Base-by-base conservation (phyloP, 2,888 invertebrate genomes). In the Zygothrica quintamaculata region DNA sequence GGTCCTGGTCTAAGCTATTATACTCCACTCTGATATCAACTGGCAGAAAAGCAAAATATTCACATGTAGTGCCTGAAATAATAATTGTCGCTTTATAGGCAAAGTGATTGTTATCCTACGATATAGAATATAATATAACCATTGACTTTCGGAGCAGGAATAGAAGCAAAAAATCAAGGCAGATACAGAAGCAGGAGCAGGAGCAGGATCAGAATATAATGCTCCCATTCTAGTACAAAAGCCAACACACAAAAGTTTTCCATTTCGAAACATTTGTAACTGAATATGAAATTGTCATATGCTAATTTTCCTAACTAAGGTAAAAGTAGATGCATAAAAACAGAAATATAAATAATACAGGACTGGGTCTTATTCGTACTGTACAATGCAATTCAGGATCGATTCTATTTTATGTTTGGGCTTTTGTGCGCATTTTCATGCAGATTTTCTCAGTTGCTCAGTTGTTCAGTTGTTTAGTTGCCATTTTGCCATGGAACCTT, bases 381-480 rank as follows among this genome's bases (percentile, higher is more conserved):
- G 39, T 16, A 40, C 40, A 62, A 52, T 29, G 29, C n/a, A 5
- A 43, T 37, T 52, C 13, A 1, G 50, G 43, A 26, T 62, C 50
- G 16, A 33, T 55, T 59, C 58, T 56, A 65, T 65, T 43, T 47
- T 51, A 29, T 59, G 55, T 43, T 50, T 46, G 48, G 39, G 55
- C 66, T 62, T 67, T 70, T 79, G 77, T 79, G 53, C 37, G 67
- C 67, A 79, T 79, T 79, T 79, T 80, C 62, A 79, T 79, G 78
- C 78, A 74, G 74, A 79, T 79, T 78, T 80, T n/a, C 16, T 12
- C n/a, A 36, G 25, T 33, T 56, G 53, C 26, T 46, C 56, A 62
- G 71, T 78, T 80, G n/a, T 12, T 12, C n/a, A 36, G 25, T 33
- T 56, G 53, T 18, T 46, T 53, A 62, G 71, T 77, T 78, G 76